These are phyloP conservation scores for Chlorospingus semifuscus DNA, from an alignment of 2,797 vertebrate genomes.

Conservation along the genomic window DNA sequence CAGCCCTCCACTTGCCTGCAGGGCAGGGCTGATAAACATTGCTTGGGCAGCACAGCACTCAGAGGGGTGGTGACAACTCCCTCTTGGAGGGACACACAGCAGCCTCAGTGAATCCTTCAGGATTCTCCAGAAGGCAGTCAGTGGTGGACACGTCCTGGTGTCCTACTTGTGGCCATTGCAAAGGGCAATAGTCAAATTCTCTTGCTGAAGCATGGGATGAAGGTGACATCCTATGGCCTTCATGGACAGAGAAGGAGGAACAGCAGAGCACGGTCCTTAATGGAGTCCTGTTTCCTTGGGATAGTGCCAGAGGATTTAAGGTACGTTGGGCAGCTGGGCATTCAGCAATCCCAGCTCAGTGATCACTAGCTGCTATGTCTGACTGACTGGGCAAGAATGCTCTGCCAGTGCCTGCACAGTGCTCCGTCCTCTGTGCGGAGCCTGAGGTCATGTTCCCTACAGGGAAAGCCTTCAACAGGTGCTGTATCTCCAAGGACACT, in stretches of 20 bases:
- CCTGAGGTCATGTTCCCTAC: constrained; percentile 53
- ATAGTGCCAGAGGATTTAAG: constrained; percentile 44
- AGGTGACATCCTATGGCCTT: background rate
- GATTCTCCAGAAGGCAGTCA: background rate
- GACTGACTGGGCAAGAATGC: constrained; percentile 12
- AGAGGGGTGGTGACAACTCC: background rate
- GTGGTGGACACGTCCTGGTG: accelerated
- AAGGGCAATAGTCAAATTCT: background rate
- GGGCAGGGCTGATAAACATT: background rate
- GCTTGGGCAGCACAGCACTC: background rate
- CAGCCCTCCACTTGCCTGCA: background rate
- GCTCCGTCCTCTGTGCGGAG: background rate
- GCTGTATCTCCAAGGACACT: background rate
- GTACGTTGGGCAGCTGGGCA: constrained; percentile 26
- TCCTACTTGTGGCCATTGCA: background rate
- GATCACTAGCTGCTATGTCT: background rate
- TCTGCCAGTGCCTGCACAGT: background rate
- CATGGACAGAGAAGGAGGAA: background rate
- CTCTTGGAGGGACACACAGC: background rate
- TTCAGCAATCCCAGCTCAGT: constrained; percentile 23
- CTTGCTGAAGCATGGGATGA: background rate
- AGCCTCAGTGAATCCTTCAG: background rate
- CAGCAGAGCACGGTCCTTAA: background rate
- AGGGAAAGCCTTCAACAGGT: constrained; percentile 55
- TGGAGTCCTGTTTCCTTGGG: constrained; percentile 33